Evolutionary conservation across 1,140 invertebrate genomes (phyloP).

Genomic region (Drosophila punjabiensis): DNA sequence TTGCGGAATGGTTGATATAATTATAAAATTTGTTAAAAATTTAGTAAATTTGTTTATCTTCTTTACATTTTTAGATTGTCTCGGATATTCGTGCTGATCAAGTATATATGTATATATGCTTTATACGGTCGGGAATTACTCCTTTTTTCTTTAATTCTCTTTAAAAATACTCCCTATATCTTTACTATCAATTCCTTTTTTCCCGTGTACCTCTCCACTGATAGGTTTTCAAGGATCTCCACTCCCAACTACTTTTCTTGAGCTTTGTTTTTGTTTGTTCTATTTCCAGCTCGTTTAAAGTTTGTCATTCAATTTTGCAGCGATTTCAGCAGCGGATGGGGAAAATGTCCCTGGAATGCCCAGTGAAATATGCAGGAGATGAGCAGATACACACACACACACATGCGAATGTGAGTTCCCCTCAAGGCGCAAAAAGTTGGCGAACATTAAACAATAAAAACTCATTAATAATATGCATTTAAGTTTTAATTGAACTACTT

Average conservation of each 20-base stretch:
- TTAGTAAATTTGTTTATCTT: background rate
- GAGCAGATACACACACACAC: background rate
- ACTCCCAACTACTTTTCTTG: constrained; percentile 14
- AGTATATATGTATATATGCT: too few species aligned
- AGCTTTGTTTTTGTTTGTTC: background rate
- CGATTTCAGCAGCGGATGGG: constrained; percentile 4
- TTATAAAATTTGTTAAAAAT: too few species aligned
- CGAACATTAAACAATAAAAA: constrained; percentile 78
- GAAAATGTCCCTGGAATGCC: constrained; percentile 39
- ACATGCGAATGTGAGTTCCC: constrained; percentile 1
- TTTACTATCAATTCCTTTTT: too few species aligned
- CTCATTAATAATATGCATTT: constrained; percentile 83
- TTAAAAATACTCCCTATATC: too few species aligned
- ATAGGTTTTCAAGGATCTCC: background rate
- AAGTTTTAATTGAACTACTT: constrained; percentile 83
- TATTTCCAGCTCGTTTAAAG: constrained; percentile 45
- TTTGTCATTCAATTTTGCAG: constrained; percentile 30
- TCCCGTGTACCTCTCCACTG: background rate
- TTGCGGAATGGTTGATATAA: too few species aligned
- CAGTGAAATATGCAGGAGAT: constrained; percentile 68
- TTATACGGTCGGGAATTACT: background rate
- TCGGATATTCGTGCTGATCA: too few species aligned
- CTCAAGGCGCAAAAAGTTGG: constrained; percentile 59
- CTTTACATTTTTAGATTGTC: too few species aligned
- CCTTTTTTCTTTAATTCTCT: background rate